Evolutionary conservation across 2,888 invertebrate genomes (phyloP).

Genomic region (Hirtodrosophila alboralis): DNA sequence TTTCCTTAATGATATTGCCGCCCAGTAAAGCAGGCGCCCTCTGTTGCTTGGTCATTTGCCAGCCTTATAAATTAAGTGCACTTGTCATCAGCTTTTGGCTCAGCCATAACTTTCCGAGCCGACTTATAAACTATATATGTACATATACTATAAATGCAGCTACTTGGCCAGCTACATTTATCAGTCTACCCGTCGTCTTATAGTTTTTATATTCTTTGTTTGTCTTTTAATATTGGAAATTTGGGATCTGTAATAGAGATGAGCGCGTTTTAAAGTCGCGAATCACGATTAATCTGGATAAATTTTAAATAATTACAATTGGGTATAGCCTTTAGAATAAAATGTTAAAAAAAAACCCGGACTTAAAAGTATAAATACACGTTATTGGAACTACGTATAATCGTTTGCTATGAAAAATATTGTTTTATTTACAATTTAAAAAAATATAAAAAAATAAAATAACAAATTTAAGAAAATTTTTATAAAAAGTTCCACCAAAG

Average conservation of each 20-base stretch:
- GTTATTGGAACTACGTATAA: too few relatives aligned
- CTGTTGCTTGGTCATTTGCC: constrained; percentile 65
- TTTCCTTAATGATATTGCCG: constrained; percentile 65
- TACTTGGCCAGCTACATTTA: constrained; percentile 54
- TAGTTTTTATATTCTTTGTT: constrained; percentile 8
- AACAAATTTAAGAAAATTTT: too few relatives aligned
- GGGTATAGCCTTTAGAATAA: too few relatives aligned
- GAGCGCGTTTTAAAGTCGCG: too few relatives aligned
- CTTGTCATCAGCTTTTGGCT: constrained; percentile 31
- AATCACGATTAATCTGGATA: too few relatives aligned
- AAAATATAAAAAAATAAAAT: too few relatives aligned
- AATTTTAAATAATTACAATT: too few relatives aligned
- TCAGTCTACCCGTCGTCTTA: constrained; percentile 59
- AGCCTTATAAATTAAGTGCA: constrained; percentile 54
- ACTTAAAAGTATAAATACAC: too few relatives aligned
- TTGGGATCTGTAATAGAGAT: constrained; percentile 1
- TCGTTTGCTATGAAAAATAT: too few relatives aligned
- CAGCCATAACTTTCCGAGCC: constrained; percentile 14
- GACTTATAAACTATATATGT: constrained; percentile 15
- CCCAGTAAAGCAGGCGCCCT: constrained; percentile 49
- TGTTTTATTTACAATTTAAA: too few relatives aligned
- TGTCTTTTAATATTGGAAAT: constrained; percentile 49
- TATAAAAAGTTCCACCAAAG: too few relatives aligned
- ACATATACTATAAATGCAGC: constrained; percentile 6
- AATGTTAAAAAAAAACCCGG: too few relatives aligned